These are phyloP conservation scores for Proctacanthus coquilletti DNA, from an alignment of 1,140 invertebrate genomes.

Conservation along the genomic window DNA sequence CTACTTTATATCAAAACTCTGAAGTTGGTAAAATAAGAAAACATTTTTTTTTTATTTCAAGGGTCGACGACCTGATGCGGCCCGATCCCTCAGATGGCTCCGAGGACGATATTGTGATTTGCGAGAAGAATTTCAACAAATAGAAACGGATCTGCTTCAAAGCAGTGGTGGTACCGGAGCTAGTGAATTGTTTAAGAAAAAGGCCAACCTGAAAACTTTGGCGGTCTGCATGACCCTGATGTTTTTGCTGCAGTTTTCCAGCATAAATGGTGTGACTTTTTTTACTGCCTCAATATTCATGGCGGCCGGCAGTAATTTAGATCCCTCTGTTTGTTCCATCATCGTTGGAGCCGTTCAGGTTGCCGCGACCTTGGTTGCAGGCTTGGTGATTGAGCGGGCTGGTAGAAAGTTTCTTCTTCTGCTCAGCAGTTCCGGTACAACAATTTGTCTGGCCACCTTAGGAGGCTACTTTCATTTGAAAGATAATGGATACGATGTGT, in stretches of 20 bases:
- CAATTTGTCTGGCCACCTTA: slow-evolving; percentile 44
- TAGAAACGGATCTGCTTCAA: slow-evolving; percentile 32
- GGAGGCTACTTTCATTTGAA: slow-evolving; percentile 53
- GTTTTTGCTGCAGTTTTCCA: slow-evolving; percentile 70
- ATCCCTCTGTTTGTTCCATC: slow-evolving; percentile 50
- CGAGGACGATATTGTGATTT: slow-evolving; percentile 41
- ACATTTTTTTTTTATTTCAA: no score
- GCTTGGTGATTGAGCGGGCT: slow-evolving; percentile 58
- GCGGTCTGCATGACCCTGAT: slow-evolving; percentile 59
- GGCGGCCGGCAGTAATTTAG: slow-evolving; percentile 50
- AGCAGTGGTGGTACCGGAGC: slow-evolving; percentile 24
- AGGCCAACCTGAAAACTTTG: slow-evolving; percentile 45
- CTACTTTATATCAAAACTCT: no score
- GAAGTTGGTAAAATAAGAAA: no score
- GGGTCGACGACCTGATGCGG: slow-evolving; percentile 34
- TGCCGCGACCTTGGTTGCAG: slow-evolving; percentile 47
- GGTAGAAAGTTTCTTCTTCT: slow-evolving; percentile 60
- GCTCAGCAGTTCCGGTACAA: slow-evolving; percentile 51
- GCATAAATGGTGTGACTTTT: slow-evolving; percentile 75
- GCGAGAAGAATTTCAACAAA: slow-evolving; percentile 29
- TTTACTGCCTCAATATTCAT: slow-evolving; percentile 63
- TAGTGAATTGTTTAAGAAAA: slow-evolving; percentile 39
- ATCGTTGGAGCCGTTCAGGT: slow-evolving; percentile 67
- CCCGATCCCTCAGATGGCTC: slow-evolving; percentile 38
- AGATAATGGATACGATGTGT: slow-evolving; percentile 30